Evolutionary conservation across 1,140 invertebrate species (phyloP), one percentile per base, ranked within the genome.

Genomic region (Ptiloglossa arizonensis): DNA sequence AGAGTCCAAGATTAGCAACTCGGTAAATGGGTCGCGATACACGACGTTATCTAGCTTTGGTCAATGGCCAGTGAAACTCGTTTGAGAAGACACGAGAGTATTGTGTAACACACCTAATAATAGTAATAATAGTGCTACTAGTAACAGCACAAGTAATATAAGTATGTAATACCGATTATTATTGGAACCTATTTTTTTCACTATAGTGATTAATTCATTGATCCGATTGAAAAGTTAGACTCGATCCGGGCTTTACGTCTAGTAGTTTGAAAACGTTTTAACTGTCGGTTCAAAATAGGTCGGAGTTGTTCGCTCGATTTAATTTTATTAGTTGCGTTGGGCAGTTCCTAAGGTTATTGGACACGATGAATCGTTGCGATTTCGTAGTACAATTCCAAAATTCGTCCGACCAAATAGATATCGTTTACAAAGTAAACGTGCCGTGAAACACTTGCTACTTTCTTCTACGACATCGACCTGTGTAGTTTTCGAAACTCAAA

Each of bases 1-100:
- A 80, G 72, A 80, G 56, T 63, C 72, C 67, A 69, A 85, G 78
- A 85, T 85, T 83, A 80, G 72, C 77, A 68, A 62, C 64, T 83
- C 46, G 32, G 77, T 83, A 85, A 83, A 69, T 83, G 76, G 82
- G 82, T 82, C 81, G 81, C 68, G 66, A 70, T 83, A 80, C 46
- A 41, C 41, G 48, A 46, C 62, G 41, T 80, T 85, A 85, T 83
- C 82, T 85, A 76, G 77, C 77, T 70, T 83, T 84, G 82, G 81
- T 84, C 76, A 84, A 75, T 84, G 82, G 82, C 82, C 82, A 83
- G 77, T 71, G 50, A 70, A 71, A 66, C 59, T 46, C 63, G 57
- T 48, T 79, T 66, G 17, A 70, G 67, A 84, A 80, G 70, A 66
- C 44, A 67, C 32, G 57, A 68, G 60, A 48, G 69, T 74, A 72